Evolutionary conservation across 1,140 invertebrate species (phyloP).

Genomic region (Plutomurus gul): DNA sequence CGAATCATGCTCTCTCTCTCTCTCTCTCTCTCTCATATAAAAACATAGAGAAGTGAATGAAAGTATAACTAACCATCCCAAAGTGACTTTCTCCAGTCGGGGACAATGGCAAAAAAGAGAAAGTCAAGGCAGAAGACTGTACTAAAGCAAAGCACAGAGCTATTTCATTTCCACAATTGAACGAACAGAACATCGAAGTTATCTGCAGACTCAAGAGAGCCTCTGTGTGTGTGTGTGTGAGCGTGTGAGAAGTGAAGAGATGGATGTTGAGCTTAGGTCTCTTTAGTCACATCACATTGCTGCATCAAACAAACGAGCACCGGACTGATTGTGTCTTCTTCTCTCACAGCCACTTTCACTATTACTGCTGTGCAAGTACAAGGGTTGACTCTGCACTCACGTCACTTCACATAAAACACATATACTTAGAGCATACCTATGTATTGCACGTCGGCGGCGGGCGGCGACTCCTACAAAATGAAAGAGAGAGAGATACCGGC

Average conservation of each 20-base stretch:
- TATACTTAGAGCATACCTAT: too few species aligned
- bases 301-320: too few species aligned
- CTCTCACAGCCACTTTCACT: too few species aligned
- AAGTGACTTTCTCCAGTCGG: conserved; percentile 11
- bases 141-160: background rate
- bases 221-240: background rate
- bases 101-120: background rate
- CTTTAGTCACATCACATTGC: too few species aligned
- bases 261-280: too few species aligned
- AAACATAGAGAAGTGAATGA: background rate
- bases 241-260: too few species aligned
- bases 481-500: too few species aligned
- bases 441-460: too few species aligned
- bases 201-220: background rate
- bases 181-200: background rate
- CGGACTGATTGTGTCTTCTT: too few species aligned
- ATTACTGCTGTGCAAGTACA: too few species aligned
- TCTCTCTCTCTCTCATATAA: background rate
- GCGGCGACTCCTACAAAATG: background rate
- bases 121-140: background rate
- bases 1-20: background rate
- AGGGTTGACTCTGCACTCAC: too few species aligned
- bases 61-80: conserved; percentile 20
- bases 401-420: too few species aligned
- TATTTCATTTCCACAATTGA: background rate